Evolutionary conservation across 2,888 invertebrate genomes (phyloP).

Genomic region (Agrilus cyanescens): DNA sequence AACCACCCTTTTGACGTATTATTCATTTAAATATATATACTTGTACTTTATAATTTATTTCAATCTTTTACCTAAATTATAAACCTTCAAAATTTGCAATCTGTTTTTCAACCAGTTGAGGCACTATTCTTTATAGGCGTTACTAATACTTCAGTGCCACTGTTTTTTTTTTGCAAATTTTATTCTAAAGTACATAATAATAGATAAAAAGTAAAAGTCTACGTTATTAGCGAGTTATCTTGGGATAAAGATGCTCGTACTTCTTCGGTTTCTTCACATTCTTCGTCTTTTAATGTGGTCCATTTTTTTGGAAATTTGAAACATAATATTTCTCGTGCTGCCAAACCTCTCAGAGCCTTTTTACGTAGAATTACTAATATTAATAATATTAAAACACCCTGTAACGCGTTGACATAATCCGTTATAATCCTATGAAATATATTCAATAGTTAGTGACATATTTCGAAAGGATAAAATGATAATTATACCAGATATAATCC

Average conservation of each 20-base stretch:
- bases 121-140: too few species aligned
- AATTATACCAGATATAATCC: slow-evolving; percentile 26
- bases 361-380: slow-evolving; percentile 44
- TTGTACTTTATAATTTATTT: too few species aligned
- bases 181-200: too few species aligned
- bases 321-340: slow-evolving; percentile 29
- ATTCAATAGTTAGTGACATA: neutral
- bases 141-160: too few species aligned
- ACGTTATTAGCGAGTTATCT: too few species aligned
- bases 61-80: too few species aligned
- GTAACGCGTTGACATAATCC: slow-evolving; percentile 46
- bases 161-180: too few species aligned
- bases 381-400: slow-evolving; percentile 49
- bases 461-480: neutral
- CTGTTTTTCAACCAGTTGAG: too few species aligned
- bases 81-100: too few species aligned
- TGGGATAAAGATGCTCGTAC: slow-evolving; percentile 1
- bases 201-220: too few species aligned
- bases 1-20: too few species aligned
- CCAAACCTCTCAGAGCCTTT: slow-evolving; percentile 40
- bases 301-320: slow-evolving; percentile 27
- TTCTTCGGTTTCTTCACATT: slow-evolving; percentile 36
- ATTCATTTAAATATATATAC: too few species aligned
- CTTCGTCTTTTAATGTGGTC: slow-evolving; percentile 35
- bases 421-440: slow-evolving; percentile 36